Conservation (phyloP, 1,140 invertebrate species). For the Saccostrea glomerata region DNA sequence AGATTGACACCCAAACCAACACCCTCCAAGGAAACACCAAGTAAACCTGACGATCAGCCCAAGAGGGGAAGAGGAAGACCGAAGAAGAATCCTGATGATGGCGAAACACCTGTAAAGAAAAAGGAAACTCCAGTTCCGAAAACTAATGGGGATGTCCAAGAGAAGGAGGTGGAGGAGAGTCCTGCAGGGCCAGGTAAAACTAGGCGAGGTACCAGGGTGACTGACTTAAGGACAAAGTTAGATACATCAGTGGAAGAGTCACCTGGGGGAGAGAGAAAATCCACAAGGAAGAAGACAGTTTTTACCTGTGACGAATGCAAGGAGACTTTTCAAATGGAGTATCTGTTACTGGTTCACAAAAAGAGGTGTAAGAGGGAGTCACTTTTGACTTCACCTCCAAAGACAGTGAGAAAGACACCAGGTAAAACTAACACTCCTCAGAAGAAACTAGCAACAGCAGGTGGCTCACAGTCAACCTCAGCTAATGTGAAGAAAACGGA, state of each 20-base stretch:
- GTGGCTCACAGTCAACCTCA: not conserved
- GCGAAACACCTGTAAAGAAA: not conserved
- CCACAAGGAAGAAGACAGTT: conserved; percentile 26
- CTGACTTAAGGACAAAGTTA: not conserved
- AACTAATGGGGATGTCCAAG: not conserved
- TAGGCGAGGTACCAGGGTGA: not conserved
- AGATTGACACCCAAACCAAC: conserved; percentile 1
- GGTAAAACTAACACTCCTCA: not conserved
- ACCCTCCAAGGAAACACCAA: not conserved
- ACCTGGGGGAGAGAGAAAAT: conserved; percentile 23
- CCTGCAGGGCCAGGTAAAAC: not conserved
- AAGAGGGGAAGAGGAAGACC: conserved; percentile 35
- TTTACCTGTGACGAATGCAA: conserved; percentile 41
- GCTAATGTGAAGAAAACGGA: too few species aligned
- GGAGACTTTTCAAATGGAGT: conserved; percentile 41
- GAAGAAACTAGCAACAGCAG: not conserved
- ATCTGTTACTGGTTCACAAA: conserved; percentile 43
- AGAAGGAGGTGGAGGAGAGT: not conserved
- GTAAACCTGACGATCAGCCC: not conserved
- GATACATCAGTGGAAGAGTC: conserved; percentile 7
- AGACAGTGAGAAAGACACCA: not conserved
- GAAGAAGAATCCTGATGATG: conserved; percentile 10
- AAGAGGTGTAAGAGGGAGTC: conserved; percentile 39
- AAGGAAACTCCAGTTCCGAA: not conserved
- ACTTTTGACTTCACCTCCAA: not conserved